A percentile compares a stretch with the other conserved stretches of the same genome.
These are phyloP conservation scores for Eulemur coronatus DNA, from an alignment of 2,797 vertebrate genomes.

Conservation along the genomic window DNA sequence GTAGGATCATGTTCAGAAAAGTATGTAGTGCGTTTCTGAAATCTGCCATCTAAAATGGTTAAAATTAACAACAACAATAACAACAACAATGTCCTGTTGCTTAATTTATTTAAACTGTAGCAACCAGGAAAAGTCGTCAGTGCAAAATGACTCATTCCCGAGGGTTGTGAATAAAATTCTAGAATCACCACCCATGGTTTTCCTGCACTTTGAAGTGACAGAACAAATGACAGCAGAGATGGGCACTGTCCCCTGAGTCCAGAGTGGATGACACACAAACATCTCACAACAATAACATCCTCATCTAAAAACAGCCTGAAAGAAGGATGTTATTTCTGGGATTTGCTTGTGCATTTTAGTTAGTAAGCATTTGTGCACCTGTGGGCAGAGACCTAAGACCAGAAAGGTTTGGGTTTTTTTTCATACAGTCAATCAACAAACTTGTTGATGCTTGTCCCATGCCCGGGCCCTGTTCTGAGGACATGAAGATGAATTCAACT, in stretches of 20 bases:
- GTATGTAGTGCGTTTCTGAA: conserved; percentile 1
- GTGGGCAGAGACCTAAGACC: conserved; percentile 4
- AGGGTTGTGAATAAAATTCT: conserved; percentile 62
- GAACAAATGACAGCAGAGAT: conserved; percentile 74
- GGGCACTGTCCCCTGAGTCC: conserved; percentile 57
- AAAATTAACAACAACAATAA: conserved; percentile 64
- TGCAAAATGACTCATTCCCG: conserved; percentile 72
- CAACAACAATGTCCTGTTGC: conserved; percentile 58
- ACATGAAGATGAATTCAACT: neutral
- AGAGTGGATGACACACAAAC: conserved; percentile 62
- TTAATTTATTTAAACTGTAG: conserved; percentile 65
- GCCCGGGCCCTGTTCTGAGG: neutral
- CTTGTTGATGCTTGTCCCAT: neutral
- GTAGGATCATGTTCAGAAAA: neutral
- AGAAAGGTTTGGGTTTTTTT: neutral
- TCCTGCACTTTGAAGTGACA: conserved; percentile 77
- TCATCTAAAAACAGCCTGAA: conserved; percentile 61
- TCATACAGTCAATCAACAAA: neutral
- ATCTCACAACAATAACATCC: conserved; percentile 75
- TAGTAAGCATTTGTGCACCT: conserved; percentile 55
- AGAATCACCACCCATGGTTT: conserved; percentile 72
- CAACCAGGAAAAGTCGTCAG: conserved; percentile 72
- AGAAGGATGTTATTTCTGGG: conserved; percentile 62
- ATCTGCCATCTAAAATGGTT: conserved; percentile 9
- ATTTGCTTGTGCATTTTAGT: conserved; percentile 25